Base-by-base conservation (phyloP, 2,797 vertebrate genomes). In the Propithecus deckenii region DNA sequence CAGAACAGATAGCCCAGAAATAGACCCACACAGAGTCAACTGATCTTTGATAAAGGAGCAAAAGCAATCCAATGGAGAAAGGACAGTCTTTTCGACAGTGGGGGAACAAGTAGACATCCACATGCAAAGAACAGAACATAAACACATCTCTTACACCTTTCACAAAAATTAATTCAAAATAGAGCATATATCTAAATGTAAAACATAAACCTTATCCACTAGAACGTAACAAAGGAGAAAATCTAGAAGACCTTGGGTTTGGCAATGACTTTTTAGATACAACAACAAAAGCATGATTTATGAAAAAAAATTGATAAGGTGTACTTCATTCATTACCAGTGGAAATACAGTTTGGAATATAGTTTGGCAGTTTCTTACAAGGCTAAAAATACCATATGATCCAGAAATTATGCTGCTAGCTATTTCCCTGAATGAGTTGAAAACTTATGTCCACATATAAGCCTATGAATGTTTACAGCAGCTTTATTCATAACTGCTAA, bases 161-260 rank as follows among this genome's bases (percentile, higher is more conserved):
- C 75, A 83, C 15, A 55, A 93, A 90, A 79, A 86, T 50, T 48
- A 85, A 87, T n/a, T 96, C n/a, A 59, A 86, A 93, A 79, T 28
- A 93, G 9, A 30, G 41, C 14, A 59, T 50, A n/a, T 25, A 41
- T 8, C 43, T 57, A 71, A 59, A 78, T 55, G 35, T 57, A 78
- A 87, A 89, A 50, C 18, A 61, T 22, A 89, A 80, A 87, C 15
- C 63, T 65, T 38, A 69, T 11, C 18, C 23, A 46, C 32, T 69
- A 76, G 18, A 91, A 23, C 23, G 28, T 35, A 89, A 50, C 79
- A 71, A 3, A 76, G n/a, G 32, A 78, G 55, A 91, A 95, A 87
- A 85, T 23, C 57, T 38, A 84, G 38, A 6, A 65, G 32, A 48
- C 20, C 7, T 12, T 57, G 28, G 2, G 13, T 65, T 52, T 85